Evolutionary conservation across 2,797 vertebrate species (phyloP).

Genomic region (Sebastes vulpes): DNA sequence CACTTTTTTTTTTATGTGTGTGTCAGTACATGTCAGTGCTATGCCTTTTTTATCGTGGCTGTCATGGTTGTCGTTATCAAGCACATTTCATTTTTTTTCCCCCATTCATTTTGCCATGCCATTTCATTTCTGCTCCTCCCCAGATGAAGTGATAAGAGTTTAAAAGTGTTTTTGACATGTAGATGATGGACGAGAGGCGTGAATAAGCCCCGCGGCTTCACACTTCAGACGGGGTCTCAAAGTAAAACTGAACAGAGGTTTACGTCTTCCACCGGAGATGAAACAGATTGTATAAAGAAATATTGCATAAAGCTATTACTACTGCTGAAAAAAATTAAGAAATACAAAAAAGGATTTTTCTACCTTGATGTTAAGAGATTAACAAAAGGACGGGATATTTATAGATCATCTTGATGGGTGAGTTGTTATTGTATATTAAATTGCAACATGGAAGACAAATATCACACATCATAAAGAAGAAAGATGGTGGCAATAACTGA

Average conservation of each 20-base stretch:
- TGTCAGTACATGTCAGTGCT: slow-evolving; percentile 34
- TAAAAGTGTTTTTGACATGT: slow-evolving; percentile 64
- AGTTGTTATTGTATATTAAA: slow-evolving; percentile 6
- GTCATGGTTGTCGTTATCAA: slow-evolving; percentile 45
- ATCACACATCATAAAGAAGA: slow-evolving; percentile 5
- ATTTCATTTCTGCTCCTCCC: slow-evolving; percentile 48
- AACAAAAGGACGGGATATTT: slow-evolving; percentile 13
- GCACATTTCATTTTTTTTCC: slow-evolving; percentile 20
- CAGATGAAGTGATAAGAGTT: slow-evolving; percentile 65
- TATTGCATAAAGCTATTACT: slow-evolving; percentile 4
- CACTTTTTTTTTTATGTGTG: not conserved
- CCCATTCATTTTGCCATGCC: slow-evolving; percentile 27
- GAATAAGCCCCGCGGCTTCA: slow-evolving; percentile 33
- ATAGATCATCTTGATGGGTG: not conserved
- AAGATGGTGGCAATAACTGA: not conserved
- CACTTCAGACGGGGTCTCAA: slow-evolving; percentile 40
- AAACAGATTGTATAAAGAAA: slow-evolving; percentile 19
- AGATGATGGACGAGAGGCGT: slow-evolving; percentile 55
- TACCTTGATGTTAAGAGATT: slow-evolving; percentile 6
- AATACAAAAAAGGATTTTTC: slow-evolving; percentile 1
- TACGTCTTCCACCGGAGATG: slow-evolving; percentile 16
- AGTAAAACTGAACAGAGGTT: slow-evolving; percentile 35
- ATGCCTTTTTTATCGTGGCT: slow-evolving; percentile 31
- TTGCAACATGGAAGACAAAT: not conserved
- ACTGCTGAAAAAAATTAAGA: not conserved